A percentile compares a stretch with the other conserved stretches of the same genome.
These are phyloP conservation scores for Propsilocerus akamusi DNA, from an alignment of 1,140 invertebrate genomes.

Conservation along the genomic window DNA sequence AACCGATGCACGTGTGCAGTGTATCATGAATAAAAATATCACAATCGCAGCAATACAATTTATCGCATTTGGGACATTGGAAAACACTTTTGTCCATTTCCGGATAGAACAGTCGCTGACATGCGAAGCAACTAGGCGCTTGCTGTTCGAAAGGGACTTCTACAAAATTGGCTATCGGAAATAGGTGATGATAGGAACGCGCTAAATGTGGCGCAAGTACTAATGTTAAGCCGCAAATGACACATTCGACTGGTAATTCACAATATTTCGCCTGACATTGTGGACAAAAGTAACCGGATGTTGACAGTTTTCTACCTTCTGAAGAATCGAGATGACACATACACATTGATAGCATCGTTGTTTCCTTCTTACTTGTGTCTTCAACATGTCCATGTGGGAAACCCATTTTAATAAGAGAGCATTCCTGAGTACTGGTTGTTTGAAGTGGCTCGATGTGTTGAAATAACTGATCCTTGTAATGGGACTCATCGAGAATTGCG, in stretches of 20 bases:
- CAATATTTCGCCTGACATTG: slow-evolving; percentile 96
- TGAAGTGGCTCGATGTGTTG: slow-evolving; percentile 77
- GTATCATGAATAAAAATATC: slow-evolving; percentile 88
- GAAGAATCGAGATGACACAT: slow-evolving; percentile 76
- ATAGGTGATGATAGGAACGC: slow-evolving; percentile 91
- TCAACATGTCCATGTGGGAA: slow-evolving; percentile 50
- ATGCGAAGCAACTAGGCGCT: slow-evolving; percentile 43
- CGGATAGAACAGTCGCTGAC: slow-evolving; percentile 44
- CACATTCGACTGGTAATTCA: slow-evolving; percentile 91
- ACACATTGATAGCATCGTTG: slow-evolving; percentile 57
- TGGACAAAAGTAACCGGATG: slow-evolving; percentile 82
- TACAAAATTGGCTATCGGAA: slow-evolving; percentile 71
- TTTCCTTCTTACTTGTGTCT: slow-evolving; percentile 24
- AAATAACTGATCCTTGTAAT: slow-evolving; percentile 64
- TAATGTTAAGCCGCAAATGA: slow-evolving; percentile 85
- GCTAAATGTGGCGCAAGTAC: slow-evolving; percentile 95
- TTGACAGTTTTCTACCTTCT: slow-evolving; percentile 39
- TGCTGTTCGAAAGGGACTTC: slow-evolving; percentile 41
- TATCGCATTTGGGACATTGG: slow-evolving; percentile 57
- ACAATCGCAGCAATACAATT: slow-evolving; percentile 82
- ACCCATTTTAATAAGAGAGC: slow-evolving; percentile 83
- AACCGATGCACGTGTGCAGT: slow-evolving; percentile 87
- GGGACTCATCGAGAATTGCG: slow-evolving; percentile 66
- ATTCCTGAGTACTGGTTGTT: slow-evolving; percentile 56
- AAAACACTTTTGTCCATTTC: slow-evolving; percentile 54